Evolutionary conservation across 2,113 vertebrate species (phyloP).

Genomic region (Leiothrix lutea): DNA sequence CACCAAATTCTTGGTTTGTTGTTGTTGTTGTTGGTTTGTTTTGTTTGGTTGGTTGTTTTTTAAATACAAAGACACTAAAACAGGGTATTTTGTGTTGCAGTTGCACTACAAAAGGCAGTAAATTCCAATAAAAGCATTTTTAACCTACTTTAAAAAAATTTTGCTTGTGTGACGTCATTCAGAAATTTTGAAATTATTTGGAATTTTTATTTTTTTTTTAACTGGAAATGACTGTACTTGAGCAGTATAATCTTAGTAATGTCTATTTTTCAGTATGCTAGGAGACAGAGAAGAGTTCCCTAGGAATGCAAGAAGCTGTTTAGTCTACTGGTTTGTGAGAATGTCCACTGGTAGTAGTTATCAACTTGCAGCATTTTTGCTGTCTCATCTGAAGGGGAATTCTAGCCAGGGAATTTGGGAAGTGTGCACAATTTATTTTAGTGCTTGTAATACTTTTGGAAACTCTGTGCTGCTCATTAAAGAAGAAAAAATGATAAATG

Average conservation of each 20-base stretch:
- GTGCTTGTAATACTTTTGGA: not conserved
- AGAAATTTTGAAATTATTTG: not conserved
- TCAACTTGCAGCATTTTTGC: not conserved
- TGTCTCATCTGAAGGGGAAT: not conserved
- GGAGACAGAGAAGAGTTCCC: not conserved
- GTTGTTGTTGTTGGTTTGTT: not conserved
- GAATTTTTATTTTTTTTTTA: not conserved
- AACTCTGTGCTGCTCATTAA: not conserved
- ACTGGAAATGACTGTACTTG: not conserved
- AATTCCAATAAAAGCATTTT: not conserved
- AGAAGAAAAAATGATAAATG: not conserved
- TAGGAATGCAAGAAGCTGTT: not conserved
- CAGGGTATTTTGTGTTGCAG: not conserved
- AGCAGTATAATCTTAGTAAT: not conserved
- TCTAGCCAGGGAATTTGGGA: not conserved
- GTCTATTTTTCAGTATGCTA: not conserved
- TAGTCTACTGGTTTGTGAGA: not conserved
- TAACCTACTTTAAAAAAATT: not conserved
- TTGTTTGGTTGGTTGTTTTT: not conserved
- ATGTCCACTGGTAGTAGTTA: not conserved
- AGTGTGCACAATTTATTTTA: not conserved
- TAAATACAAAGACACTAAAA: fast-evolving
- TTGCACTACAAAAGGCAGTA: not conserved
- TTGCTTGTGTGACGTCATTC: not conserved
- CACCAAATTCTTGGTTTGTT: not conserved